Base-by-base conservation (phyloP, 1,140 invertebrate genomes). In the Zaprionus vittiger region DNA sequence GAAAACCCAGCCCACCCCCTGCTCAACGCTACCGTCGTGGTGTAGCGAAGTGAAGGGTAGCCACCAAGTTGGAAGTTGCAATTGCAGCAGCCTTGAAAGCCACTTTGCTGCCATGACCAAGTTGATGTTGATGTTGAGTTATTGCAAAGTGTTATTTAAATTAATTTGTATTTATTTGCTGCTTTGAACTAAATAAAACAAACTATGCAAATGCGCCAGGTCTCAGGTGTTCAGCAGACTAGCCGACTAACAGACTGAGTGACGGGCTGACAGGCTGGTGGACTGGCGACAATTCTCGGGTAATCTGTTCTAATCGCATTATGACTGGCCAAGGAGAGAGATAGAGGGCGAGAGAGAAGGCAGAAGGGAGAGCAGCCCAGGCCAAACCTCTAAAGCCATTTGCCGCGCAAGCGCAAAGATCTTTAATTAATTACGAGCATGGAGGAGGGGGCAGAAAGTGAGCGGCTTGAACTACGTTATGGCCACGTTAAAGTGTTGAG, bases 291-390 rank as follows among this genome's bases (percentile, higher is more conserved):
- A 89, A 90, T 90, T 89, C 79, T 90, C 85, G 71, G 79, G 66
- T 89, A 89, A 89, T 90, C 84, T 89, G 81, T 84, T 90, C 84
- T 89, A 90, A 89, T 89, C 84, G 84, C 85, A 90, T 89, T 89
- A 90, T 81, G 84, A 62, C 83, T 65, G 66, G 64, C 55, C 41
- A 66, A 60, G 22, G 57, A 44, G 41, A 49, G 67, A 60, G 17
- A 20, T 22, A 61, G 47, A 56, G 63, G 69, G 56, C 65, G 34
- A 64, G 31, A 47, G 60, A 31, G 28, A 17, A 65, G 22, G 26
- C 26, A 54, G 57, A 56, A 12, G 63, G 52, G 14, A 60, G 34
- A 22, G 22, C 31, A 54, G 49, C 34, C 26, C 55, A 37, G 55
- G 61, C 38, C 60, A 55, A 72, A 59, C 54, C 56, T 61, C 41